Conservation (phyloP, 2,888 invertebrate genomes). For the Byasa hedistus region DNA sequence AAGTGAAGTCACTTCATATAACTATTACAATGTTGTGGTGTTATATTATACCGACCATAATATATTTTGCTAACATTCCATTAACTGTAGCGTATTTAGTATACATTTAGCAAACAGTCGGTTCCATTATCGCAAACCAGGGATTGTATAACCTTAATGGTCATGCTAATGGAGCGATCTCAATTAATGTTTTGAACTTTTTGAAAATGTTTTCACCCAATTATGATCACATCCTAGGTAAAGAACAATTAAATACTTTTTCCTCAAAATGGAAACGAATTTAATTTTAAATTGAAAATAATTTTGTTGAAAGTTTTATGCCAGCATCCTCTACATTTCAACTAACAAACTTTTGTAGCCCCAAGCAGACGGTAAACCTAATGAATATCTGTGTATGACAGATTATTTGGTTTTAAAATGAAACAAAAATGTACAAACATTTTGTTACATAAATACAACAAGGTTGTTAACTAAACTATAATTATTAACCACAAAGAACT, state of each 20-base stretch:
- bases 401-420: conserved; percentile 23
- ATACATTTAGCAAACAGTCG: conserved; percentile 11
- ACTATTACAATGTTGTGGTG: background rate
- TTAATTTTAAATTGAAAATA: too few relatives aligned
- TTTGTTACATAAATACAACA: too few relatives aligned
- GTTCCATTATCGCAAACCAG: conserved; percentile 15
- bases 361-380: background rate
- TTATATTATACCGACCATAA: background rate
- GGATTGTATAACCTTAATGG: conserved; percentile 23
- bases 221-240: background rate
- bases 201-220: background rate
- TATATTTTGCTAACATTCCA: conserved; percentile 5
- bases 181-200: conserved; percentile 19
- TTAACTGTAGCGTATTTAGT: conserved; percentile 13
- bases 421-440: too few relatives aligned
- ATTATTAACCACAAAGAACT: too few relatives aligned
- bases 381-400: background rate
- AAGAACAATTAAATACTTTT: background rate
- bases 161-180: conserved; percentile 19
- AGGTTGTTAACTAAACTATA: too few relatives aligned
- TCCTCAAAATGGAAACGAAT: too few relatives aligned
- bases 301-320: background rate
- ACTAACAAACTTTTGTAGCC: background rate
- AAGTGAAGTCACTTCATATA: background rate
- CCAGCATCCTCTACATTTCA: background rate